phyloP scores from a whole-genome alignment of 2,888 invertebrate genomes.

The Scaeva pyrastri region DNA sequence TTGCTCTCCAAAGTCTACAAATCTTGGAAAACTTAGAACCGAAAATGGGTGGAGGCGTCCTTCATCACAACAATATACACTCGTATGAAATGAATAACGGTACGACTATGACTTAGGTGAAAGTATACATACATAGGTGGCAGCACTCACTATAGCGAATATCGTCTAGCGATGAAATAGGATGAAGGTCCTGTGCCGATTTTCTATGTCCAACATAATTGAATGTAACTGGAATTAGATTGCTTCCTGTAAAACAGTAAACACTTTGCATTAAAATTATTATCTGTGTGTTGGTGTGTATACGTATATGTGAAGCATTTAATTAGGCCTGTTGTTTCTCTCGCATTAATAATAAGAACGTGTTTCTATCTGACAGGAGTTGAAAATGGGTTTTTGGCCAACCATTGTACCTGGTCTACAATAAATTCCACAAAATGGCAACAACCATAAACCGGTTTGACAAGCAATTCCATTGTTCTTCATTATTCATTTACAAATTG shows the following conservation, averaged over 20 bases:
- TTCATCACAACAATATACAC: background rate
- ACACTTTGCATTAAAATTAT: conserved; percentile 62
- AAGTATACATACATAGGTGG: background rate
- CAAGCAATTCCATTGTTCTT: conserved; percentile 58
- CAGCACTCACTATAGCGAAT: background rate
- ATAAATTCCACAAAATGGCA: conserved; percentile 65
- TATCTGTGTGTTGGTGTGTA: background rate
- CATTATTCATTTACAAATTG: conserved; percentile 66
- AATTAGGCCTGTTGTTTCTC: conserved; percentile 66
- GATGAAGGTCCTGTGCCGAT: conserved; percentile 27
- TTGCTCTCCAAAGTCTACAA: conserved; percentile 29
- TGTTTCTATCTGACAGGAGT: conserved; percentile 59
- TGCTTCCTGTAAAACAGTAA: conserved; percentile 70
- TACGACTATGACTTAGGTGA: background rate
- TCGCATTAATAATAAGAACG: conserved; percentile 61
- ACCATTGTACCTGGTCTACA: conserved; percentile 13
- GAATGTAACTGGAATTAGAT: conserved; percentile 71
- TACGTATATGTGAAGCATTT: conserved; percentile 36
- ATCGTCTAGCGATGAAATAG: background rate
- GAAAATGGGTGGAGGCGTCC: conserved; percentile 19
- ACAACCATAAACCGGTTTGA: conserved; percentile 53
- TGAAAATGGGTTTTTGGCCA: conserved; percentile 69
- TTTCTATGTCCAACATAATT: conserved; percentile 69
- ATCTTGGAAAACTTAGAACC: conserved; percentile 36
- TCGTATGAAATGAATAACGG: background rate